Evolutionary conservation across 2,113 vertebrate species (phyloP).

Genomic region (Plectropomus leopardus): DNA sequence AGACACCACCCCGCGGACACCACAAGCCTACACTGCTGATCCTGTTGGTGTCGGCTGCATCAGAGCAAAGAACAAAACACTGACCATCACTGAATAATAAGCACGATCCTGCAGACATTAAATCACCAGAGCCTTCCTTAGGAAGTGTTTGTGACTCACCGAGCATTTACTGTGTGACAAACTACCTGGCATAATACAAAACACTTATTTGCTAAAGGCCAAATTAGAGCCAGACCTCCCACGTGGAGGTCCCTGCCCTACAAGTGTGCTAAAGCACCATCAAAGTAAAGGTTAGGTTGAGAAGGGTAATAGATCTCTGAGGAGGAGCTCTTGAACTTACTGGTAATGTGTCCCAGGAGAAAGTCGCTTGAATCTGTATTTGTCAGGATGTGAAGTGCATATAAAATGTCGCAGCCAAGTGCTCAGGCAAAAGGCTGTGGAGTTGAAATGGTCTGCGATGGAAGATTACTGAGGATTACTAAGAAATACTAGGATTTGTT

Average conservation of each 20-base stretch:
- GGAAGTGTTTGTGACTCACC: neutral
- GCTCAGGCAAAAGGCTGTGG: neutral
- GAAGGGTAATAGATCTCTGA: constrained; percentile 24
- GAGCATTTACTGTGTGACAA: neutral
- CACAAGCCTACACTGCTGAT: neutral
- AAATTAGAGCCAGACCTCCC: constrained; percentile 10
- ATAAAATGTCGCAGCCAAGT: neutral
- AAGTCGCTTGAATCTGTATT: constrained; percentile 12
- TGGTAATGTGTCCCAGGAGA: constrained; percentile 43
- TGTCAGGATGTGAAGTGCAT: constrained; percentile 16
- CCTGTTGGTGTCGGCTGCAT: neutral
- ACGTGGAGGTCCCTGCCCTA: neutral
- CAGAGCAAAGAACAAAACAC: neutral
- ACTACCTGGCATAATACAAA: neutral
- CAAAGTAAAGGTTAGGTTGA: constrained; percentile 30
- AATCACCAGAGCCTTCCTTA: neutral
- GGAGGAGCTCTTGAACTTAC: constrained; percentile 28
- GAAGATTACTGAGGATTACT: constrained; percentile 28
- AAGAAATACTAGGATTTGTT: constrained; percentile 32
- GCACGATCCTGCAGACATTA: neutral
- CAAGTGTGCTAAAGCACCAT: constrained; percentile 1
- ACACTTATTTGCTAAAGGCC: constrained; percentile 1
- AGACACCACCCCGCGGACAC: too few species aligned
- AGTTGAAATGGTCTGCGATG: neutral
- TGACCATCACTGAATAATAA: neutral